These are phyloP conservation scores for Ecliptopera silaceata DNA, from an alignment of 2,888 invertebrate species.

Conservation along the genomic window DNA sequence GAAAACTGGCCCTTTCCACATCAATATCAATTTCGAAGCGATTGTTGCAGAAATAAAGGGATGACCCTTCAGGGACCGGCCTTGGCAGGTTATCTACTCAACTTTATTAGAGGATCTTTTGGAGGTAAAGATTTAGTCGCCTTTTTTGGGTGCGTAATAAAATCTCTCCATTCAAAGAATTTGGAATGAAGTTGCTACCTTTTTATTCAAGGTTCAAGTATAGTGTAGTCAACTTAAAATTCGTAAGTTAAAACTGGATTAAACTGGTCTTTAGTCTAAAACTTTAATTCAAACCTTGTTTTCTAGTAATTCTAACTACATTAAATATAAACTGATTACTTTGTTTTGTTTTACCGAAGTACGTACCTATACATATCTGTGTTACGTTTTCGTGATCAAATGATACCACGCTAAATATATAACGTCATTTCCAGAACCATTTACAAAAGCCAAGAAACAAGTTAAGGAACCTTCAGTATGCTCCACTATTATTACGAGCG, in stretches of 20 bases:
- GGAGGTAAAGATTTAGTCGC: constrained; percentile 47
- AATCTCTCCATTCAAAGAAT: constrained; percentile 1
- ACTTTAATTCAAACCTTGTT: no score
- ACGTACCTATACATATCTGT: no score
- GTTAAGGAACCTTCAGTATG: constrained; percentile 44
- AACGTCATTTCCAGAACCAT: constrained; percentile 50
- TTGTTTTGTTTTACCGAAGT: no score
- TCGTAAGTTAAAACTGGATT: no score
- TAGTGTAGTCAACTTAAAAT: no score
- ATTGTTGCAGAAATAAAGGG: constrained; percentile 83
- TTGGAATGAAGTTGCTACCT: no score
- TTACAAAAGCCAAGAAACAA: constrained; percentile 46
- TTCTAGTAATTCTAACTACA: no score
- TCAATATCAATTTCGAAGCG: constrained; percentile 83
- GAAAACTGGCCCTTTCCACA: constrained; percentile 82
- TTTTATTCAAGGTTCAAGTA: no score
- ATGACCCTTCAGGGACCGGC: constrained; percentile 79
- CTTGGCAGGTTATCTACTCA: constrained; percentile 67
- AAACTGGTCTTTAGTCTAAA: no score
- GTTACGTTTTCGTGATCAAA: not conserved
- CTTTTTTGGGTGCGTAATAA: constrained; percentile 28
- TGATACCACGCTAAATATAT: constrained; percentile 38
- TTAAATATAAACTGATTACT: no score
- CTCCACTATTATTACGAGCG: constrained; percentile 70
- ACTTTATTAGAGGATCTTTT: constrained; percentile 76